phyloP scores from a whole-genome alignment of 1,140 invertebrate species.

The Hyles euphorbiae region DNA sequence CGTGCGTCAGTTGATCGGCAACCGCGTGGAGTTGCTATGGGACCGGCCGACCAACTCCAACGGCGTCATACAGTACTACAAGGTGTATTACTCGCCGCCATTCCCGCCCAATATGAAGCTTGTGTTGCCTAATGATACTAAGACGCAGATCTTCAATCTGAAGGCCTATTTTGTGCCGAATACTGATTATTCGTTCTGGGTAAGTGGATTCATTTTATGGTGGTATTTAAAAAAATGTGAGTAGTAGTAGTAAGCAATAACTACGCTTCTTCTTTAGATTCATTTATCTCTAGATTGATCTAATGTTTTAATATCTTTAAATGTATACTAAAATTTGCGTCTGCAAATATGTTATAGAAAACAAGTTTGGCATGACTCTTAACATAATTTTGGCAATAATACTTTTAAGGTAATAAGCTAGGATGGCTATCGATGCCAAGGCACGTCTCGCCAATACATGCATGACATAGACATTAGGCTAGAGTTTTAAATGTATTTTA shows the following conservation, averaged over 20 bases:
- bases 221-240: neutral
- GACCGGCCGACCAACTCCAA: slow-evolving; percentile 78
- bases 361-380: too few species aligned
- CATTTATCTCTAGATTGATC: too few species aligned
- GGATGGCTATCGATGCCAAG: too few species aligned
- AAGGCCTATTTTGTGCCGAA: slow-evolving; percentile 78
- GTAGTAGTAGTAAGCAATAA: too few species aligned
- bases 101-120: slow-evolving; percentile 54
- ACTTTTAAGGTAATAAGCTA: too few species aligned
- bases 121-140: slow-evolving; percentile 36
- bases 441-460: too few species aligned
- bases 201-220: slow-evolving; percentile 46
- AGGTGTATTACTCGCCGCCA: slow-evolving; percentile 78
- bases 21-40: slow-evolving; percentile 82
- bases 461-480: too few species aligned
- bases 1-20: slow-evolving; percentile 79
- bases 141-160: slow-evolving; percentile 70
- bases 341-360: too few species aligned
- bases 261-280: neutral
- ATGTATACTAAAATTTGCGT: too few species aligned
- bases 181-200: slow-evolving; percentile 85
- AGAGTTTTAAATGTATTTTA: too few species aligned
- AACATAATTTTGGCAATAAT: too few species aligned
- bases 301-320: too few species aligned
- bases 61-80: slow-evolving; percentile 80